A percentile compares a stretch with the other conserved stretches of the same genome.
Conservation (phyloP, 2,797 vertebrate genomes). For the Gymnodraco acuticeps region DNA sequence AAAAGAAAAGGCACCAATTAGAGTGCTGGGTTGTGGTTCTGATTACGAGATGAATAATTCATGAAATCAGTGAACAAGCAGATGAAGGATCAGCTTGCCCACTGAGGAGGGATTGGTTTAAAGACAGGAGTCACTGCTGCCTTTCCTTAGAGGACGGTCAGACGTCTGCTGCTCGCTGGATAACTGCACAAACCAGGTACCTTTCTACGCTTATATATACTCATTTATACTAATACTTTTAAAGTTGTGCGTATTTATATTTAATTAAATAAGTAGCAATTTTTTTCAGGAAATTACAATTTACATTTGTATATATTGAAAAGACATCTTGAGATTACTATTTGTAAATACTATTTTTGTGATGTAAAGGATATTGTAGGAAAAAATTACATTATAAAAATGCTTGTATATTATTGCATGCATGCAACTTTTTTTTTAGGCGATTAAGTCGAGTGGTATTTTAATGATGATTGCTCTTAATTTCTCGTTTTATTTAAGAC, state of each 20-base stretch:
- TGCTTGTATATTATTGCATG: conserved; percentile 22
- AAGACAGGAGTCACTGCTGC: conserved; percentile 63
- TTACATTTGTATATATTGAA: not conserved
- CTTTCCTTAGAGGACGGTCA: conserved; percentile 43
- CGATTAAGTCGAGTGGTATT: conserved; percentile 7
- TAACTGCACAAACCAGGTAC: conserved; percentile 57
- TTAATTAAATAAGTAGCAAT: not conserved
- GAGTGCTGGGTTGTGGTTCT: conserved; percentile 53
- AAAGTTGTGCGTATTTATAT: not conserved
- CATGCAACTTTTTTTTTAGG: not conserved
- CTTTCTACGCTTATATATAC: not conserved
- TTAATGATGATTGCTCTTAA: not conserved
- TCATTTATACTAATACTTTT: not conserved
- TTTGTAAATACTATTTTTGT: not conserved
- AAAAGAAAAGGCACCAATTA: conserved; percentile 63
- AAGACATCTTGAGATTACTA: not conserved
- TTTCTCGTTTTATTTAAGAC: not conserved
- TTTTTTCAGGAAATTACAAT: not conserved
- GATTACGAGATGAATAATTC: conserved; percentile 77
- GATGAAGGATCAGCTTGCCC: conserved; percentile 59
- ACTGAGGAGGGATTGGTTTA: conserved; percentile 59
- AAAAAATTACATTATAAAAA: not conserved
- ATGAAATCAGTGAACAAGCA: conserved; percentile 71
- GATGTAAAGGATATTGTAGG: not conserved
- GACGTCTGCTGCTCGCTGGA: conserved; percentile 51